Conservation (phyloP, 1,140 invertebrate species). For the Ceratosolen solmsi region DNA sequence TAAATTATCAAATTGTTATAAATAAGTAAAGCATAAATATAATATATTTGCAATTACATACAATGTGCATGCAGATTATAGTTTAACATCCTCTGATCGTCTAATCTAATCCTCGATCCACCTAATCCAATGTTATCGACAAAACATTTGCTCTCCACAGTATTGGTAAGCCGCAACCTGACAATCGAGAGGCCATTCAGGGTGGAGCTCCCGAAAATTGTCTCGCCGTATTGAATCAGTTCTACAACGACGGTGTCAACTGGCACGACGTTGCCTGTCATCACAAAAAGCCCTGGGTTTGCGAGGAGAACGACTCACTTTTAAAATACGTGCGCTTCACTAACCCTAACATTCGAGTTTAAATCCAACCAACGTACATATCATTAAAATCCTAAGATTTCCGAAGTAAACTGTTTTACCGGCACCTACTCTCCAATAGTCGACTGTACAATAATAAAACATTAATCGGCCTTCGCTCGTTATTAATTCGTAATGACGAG, state of each 20-base stretch:
- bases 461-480: too few species aligned
- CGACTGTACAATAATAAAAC: too few species aligned
- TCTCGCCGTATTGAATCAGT: constrained; percentile 85
- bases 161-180: constrained; percentile 85
- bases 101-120: too few species aligned
- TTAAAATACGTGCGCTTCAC: constrained; percentile 86
- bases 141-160: constrained; percentile 58
- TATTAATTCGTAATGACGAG: too few species aligned
- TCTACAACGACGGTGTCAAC: constrained; percentile 89
- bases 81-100: too few species aligned
- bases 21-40: too few species aligned
- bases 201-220: constrained; percentile 86
- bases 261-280: constrained; percentile 92
- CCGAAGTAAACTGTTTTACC: neutral
- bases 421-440: neutral
- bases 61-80: too few species aligned
- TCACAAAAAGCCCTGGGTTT: constrained; percentile 87
- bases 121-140: too few species aligned
- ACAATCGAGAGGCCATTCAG: constrained; percentile 85
- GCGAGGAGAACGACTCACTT: constrained; percentile 86
- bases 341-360: constrained; percentile 81
- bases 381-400: constrained; percentile 1
- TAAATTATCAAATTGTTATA: too few species aligned
- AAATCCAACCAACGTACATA: neutral
- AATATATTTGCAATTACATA: too few species aligned